Conservation (phyloP, 2,113 vertebrate species). For the Cyanistes caeruleus region DNA sequence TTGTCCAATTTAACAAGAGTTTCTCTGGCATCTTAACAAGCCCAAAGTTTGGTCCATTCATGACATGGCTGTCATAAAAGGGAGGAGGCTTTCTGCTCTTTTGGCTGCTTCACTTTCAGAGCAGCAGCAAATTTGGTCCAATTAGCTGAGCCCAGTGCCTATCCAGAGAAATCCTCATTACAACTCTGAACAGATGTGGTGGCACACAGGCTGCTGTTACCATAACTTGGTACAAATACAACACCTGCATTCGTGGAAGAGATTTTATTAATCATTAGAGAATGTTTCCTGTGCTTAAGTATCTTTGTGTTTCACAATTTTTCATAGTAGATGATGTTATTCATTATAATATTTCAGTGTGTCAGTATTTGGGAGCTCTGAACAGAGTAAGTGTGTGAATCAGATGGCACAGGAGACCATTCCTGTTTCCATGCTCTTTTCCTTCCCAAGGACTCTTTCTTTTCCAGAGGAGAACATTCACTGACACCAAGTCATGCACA, state of each 20-base stretch:
- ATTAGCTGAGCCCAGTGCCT: background rate
- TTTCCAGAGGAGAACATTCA: background rate
- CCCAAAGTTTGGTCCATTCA: background rate
- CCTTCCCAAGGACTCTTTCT: background rate
- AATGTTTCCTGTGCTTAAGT: background rate
- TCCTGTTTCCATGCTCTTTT: background rate
- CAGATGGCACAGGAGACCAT: background rate
- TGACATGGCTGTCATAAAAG: background rate
- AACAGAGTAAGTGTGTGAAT: background rate
- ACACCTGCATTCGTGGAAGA: background rate
- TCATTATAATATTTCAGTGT: background rate
- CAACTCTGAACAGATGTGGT: accelerated
- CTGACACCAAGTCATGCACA: background rate
- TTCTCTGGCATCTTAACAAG: background rate
- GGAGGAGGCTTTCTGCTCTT: background rate
- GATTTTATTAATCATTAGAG: background rate
- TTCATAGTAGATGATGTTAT: background rate
- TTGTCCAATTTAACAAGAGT: background rate
- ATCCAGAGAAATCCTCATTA: background rate
- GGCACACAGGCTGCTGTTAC: background rate
- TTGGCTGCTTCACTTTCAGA: background rate
- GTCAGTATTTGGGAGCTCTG: background rate
- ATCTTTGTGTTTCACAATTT: background rate
- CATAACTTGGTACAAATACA: background rate
- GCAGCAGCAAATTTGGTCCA: background rate